phyloP scores from a whole-genome alignment of 2,797 vertebrate genomes.

The Anguilla anguilla region DNA sequence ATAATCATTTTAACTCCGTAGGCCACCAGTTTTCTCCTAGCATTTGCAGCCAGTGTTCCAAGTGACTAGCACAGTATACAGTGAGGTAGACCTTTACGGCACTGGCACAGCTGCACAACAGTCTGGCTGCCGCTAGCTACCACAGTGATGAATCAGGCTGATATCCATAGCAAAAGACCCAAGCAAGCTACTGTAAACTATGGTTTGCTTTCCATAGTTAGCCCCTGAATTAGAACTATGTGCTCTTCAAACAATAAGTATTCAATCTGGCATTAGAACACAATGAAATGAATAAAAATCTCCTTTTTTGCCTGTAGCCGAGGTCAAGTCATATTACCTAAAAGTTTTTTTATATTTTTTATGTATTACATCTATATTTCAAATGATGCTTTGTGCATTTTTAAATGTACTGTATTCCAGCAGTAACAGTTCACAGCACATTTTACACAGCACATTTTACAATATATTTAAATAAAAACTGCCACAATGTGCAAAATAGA shows the following conservation, averaged over 20 bases:
- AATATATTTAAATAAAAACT: not conserved
- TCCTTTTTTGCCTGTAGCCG: not conserved
- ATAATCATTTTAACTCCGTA: not conserved
- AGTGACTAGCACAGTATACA: not conserved
- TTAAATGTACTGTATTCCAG: not conserved
- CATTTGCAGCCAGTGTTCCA: not conserved
- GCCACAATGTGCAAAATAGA: not conserved
- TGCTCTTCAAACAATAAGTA: not conserved
- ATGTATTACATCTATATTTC: not conserved
- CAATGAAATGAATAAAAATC: not conserved
- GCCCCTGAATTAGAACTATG: not conserved
- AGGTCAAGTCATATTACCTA: not conserved
- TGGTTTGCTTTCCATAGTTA: not conserved
- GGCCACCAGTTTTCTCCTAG: not conserved
- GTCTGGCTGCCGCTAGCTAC: too few species aligned
- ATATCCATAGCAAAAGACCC: not conserved
- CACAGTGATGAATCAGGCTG: not conserved
- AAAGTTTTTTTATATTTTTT: not conserved
- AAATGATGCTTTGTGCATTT: not conserved
- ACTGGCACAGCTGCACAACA: not conserved
- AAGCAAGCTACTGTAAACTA: conserved; percentile 2
- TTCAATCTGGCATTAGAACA: not conserved
- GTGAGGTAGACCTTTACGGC: not conserved
- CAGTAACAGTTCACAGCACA: not conserved
- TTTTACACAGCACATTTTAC: not conserved